Evolutionary conservation across 2,888 invertebrate genomes (phyloP).

Genomic region (Chloromyia formosa): DNA sequence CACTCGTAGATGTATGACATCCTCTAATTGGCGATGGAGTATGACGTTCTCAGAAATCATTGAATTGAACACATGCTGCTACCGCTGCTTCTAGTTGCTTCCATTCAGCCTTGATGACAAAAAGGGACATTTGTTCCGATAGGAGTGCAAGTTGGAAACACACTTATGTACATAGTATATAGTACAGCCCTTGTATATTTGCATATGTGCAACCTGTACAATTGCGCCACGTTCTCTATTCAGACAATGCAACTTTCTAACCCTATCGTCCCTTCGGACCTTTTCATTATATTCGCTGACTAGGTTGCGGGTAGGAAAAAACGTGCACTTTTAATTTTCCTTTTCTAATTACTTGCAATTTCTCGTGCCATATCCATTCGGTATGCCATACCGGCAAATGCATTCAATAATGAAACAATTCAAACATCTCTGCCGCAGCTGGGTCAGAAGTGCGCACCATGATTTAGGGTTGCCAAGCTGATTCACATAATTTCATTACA

Average conservation of each 20-base stretch:
- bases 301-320: constrained; percentile 18
- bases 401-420: constrained; percentile 49
- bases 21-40: constrained; percentile 37
- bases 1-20: constrained; percentile 28
- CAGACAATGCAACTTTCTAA: constrained; percentile 1
- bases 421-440: constrained; percentile 36
- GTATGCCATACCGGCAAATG: constrained; percentile 34
- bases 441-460: constrained; percentile 1
- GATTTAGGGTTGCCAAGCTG: background rate
- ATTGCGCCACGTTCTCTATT: constrained; percentile 12
- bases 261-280: constrained; percentile 3
- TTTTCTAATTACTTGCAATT: constrained; percentile 49
- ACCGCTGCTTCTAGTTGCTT: constrained; percentile 18
- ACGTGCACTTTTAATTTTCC: constrained; percentile 48
- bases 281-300: constrained; percentile 15
- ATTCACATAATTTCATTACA: background rate
- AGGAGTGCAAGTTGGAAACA: constrained; percentile 19
- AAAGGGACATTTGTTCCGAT: constrained; percentile 45
- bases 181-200: background rate
- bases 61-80: constrained; percentile 48
- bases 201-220: constrained; percentile 31
- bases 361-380: constrained; percentile 34
- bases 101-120: constrained; percentile 1
- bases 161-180: background rate
- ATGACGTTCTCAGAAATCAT: constrained; percentile 35